Base-by-base conservation (phyloP, 2,888 invertebrate genomes). In the Monopis laevigella region DNA sequence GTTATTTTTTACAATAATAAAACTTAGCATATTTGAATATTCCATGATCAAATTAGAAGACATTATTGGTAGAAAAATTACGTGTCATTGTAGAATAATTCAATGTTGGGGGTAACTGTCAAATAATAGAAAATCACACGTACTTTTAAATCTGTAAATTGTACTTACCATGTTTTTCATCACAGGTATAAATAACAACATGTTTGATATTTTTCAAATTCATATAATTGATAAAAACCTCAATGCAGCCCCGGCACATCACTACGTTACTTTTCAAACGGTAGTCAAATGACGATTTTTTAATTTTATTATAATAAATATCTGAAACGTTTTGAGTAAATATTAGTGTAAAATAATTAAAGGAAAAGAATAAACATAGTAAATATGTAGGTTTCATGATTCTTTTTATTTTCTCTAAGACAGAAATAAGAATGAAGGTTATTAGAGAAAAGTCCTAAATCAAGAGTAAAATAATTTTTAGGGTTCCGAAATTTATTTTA, bases 211-310 rank as follows among this genome's bases (percentile, higher is more conserved):
- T 18, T 21, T 21, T 36, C 19, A 36, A 11, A 21, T 16, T 21
- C 36, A 36, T 21, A 36, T 36, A 36, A 36, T 36, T 21, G 21
- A 36, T 36, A 36, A 36, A 36, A 21, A 36, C 12, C n/a, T 36
- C 21, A 19, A 36, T 21, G 13, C 36, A 21, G 6, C 21, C 36
- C 11, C 21, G 2, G 36, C 36, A 36, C 36, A 36, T 36, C 36
- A 36, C 36, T 21, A 21, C 36, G 2, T 36, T 12, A 3, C 10
- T 24, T 10, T 21, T 8, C 12, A 36, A 19, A 5, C 11, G 11
- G 21, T 4, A 6, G 11, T 36, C 36, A 11, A 19, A 2, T 6
- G 36, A 36, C 3, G 3, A 21, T 21, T 13, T 32, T 16, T 32
- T 32, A 32, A 13, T 32, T 32, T 36, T 12, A 21, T 24, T 24